Conservation (phyloP, 2,113 vertebrate genomes). For the Morone saxatilis region DNA sequence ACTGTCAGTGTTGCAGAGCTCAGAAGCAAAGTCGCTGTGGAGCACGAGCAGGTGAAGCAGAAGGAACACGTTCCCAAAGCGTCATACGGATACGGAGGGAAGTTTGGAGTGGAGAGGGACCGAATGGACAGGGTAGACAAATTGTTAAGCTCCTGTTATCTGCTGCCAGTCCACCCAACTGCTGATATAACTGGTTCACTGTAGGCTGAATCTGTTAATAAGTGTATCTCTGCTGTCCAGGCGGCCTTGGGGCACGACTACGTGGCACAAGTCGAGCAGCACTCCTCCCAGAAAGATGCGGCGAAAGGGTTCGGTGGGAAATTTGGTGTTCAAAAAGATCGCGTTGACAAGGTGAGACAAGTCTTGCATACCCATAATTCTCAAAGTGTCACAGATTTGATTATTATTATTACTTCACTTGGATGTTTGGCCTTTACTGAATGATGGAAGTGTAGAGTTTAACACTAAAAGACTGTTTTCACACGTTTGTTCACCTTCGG, state of each 20-base stretch:
- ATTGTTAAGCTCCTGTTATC: too few species aligned
- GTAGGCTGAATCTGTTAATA: background rate
- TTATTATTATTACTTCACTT: background rate
- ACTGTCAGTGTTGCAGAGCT: slow-evolving; percentile 89
- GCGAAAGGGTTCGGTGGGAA: slow-evolving; percentile 94
- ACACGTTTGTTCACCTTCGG: too few species aligned
- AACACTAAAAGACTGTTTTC: too few species aligned
- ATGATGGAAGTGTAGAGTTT: too few species aligned
- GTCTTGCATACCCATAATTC: background rate
- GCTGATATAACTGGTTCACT: too few species aligned
- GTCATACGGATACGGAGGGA: slow-evolving; percentile 96
- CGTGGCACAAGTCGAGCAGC: slow-evolving; percentile 88
- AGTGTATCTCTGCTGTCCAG: slow-evolving; percentile 75
- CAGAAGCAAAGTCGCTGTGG: slow-evolving; percentile 89
- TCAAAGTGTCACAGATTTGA: background rate
- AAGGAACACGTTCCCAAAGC: slow-evolving; percentile 92
- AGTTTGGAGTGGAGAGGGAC: slow-evolving; percentile 94
- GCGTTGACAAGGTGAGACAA: slow-evolving; percentile 89
- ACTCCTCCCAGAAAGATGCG: slow-evolving; percentile 95
- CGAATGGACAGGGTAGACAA: slow-evolving; percentile 93
- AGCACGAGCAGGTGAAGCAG: slow-evolving; percentile 91
- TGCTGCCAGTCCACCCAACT: background rate
- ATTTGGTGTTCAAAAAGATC: slow-evolving; percentile 93
- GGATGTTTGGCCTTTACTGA: background rate
- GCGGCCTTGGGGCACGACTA: slow-evolving; percentile 92